Percentiles rank a stretch among this genome's conserved stretches.
phyloP scores from a whole-genome alignment of 2,113 vertebrate species.

The Ceuthmochares aereus region DNA sequence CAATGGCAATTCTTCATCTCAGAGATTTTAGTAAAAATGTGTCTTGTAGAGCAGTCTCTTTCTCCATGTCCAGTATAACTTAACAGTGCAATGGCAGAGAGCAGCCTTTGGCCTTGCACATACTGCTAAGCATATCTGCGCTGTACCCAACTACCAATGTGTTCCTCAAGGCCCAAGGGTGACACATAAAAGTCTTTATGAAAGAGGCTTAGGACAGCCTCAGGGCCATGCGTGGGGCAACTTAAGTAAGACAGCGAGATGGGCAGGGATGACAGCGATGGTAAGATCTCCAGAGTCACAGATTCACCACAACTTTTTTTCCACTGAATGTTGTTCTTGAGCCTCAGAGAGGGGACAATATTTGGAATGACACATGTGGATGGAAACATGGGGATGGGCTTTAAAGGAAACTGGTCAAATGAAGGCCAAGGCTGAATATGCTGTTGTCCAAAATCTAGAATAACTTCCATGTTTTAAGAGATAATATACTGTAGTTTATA shows the following conservation, averaged over 20 bases:
- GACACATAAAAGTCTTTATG: background rate
- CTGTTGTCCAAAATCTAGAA: background rate
- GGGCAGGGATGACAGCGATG: accelerated
- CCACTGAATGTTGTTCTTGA: background rate
- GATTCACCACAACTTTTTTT: background rate
- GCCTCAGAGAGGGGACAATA: accelerated
- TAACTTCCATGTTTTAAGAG: background rate
- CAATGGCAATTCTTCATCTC: background rate
- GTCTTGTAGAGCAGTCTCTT: background rate
- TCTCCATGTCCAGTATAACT: background rate
- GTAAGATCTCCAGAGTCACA: background rate
- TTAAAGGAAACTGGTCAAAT: background rate
- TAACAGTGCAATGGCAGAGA: background rate
- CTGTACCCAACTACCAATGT: accelerated
- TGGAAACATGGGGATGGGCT: background rate
- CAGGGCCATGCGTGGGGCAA: accelerated
- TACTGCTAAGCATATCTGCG: accelerated
- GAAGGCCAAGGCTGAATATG: background rate
- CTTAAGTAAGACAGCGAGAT: background rate
- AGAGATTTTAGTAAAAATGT: background rate
- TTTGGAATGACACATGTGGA: background rate
- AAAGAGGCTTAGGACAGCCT: background rate
- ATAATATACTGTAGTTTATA: background rate
- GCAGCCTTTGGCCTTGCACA: background rate
- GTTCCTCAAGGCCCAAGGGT: background rate